Base-by-base conservation (phyloP, 2,113 vertebrate genomes). In the Epinephelus cyanopodus region DNA sequence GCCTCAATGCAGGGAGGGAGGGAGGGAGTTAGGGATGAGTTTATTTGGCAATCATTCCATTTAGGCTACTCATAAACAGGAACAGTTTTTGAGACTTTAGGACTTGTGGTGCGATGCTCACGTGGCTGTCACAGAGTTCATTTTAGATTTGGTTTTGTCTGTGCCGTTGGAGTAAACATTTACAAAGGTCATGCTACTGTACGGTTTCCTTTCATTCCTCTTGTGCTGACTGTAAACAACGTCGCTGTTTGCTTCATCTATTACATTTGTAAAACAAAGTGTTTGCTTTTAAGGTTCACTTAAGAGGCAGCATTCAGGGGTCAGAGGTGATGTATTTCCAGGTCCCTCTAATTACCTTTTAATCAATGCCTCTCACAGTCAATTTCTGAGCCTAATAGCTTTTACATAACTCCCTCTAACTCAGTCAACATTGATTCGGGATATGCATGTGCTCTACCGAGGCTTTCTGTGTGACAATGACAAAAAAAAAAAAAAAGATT, bases 31-130 rank as follows among this genome's bases (percentile, higher is more conserved):
- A 75, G 65, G 72, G 72, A 79, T 66, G 72, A 87, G 70, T 71
- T 83, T 81, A 74, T 85, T 87, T 90, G 80, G 79, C 86, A 88
- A 82, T 77, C 74, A 79, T 67, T 81, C 57, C 52, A 9, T 87
- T 87, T 77, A 45, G 42, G 42, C 42, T 45, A 83, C 72, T 54
- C 67, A 69, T 73, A 63, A 87, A 76, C 76, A 91, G 27, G 69
- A 78, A 63, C 8, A 4, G 17, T 62, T 37, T 61, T 37, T 62
- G 11, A 62, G 58, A 61, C 15, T 62, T 37, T 37, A 4, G 18
- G 48, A 27, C 64, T 29, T 85, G 74, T 73, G 86, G 85, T 42
- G 63, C 73, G 75, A 80, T 27, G 67, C 86, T 88, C 83, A 61
- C 11, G 39, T 48, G 73, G 68, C 72, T 70, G 25, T 47, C 57